Base-by-base conservation (phyloP, 2,888 invertebrate genomes). In the Ceraclea dissimilis region DNA sequence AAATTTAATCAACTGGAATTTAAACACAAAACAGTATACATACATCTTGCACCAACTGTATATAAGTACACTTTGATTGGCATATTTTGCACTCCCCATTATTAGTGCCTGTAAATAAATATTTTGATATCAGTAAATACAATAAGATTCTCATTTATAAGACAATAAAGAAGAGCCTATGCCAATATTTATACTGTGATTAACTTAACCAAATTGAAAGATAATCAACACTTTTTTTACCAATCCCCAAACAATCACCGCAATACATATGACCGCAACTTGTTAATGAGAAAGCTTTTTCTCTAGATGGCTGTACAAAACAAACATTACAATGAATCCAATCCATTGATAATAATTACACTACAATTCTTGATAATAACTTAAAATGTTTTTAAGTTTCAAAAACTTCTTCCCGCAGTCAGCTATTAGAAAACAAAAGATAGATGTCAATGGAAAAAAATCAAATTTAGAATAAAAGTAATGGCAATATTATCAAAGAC, bases 241-340 rank as follows among this genome's bases (percentile, higher is more conserved):
- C 74, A 67, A 70, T 72, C 57, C 70, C 70, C 63, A 76, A 66
- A 59, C 78, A 78, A 51, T 70, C 72, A 65, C 72, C 74, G 66
- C 78, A 78, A 71, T 75, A 77, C 75, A 78, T 78, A 63, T 78
- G 78, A 61, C 78, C 78, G 65, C 78, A 78, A 71, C 76, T 75
- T 66, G 78, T 76, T 60, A 78, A 69, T 67, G 75, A 72, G 57
- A 78, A 67, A 62, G 71, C 68, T 54, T 72, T 71, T 63, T 74
- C 73, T 33, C 74, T 72, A 66, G 73, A 71, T 64, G 77, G 69
- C 60, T 77, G 77, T 57, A 67, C 65, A 65, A 72, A 76, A 69
- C 78, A 78, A 65, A 75, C 72, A 65, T 78, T 77, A 64, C 77
- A 77, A 68, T 76, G 78, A 65, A 76, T 77, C 77, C 77, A 77